Base-by-base conservation (phyloP, 2,888 invertebrate genomes). In the Cantharis rufa region DNA sequence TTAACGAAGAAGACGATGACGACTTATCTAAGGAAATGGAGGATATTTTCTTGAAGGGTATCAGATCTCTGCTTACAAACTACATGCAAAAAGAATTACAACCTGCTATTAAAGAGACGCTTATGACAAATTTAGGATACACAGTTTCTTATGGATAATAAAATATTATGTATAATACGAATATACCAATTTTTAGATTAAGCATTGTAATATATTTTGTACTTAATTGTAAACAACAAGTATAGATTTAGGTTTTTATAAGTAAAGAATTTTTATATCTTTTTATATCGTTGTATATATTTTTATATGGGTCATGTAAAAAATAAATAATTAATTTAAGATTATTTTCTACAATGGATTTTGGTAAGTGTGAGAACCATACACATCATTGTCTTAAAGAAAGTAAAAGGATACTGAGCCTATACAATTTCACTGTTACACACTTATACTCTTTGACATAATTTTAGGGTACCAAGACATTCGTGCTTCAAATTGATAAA, bases 61-160 rank as follows among this genome's bases (percentile, higher is more conserved):
- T 95, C 66, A 90, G 95, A 81, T 93, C 95, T 15, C 90, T 95
- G 68, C 86, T 96, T 64, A 95, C 94, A 0, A 93, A 93, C 24
- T 95, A 95, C 83, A 94, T 96, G 93, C 95, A 96, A 85, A 93
- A 93, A 81, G 94, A 95, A 83, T 86, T 96, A 70, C 95, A 96
- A 83, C 95, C 95, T 10, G 95, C 95, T 62, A 94, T 96, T 74
- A 95, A 95, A 85, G 95, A 96, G 84, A 95, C 95, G 0, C 89
- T 96, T 28, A 95, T 96, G 95, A 91, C 94, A 80, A 95, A 95
- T 85, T 94, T 96, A 93, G 96, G 96, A 7, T 96, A 95, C 86
- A 95, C 95, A 63, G 91, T 96, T 83, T 95, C 95, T 75, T 96
- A 96, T 86, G 96, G 96, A 78, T 93, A 90, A 87, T 24, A 48